phyloP scores from a whole-genome alignment of 1,140 invertebrate genomes.

The Aphelenchoides avenae region DNA sequence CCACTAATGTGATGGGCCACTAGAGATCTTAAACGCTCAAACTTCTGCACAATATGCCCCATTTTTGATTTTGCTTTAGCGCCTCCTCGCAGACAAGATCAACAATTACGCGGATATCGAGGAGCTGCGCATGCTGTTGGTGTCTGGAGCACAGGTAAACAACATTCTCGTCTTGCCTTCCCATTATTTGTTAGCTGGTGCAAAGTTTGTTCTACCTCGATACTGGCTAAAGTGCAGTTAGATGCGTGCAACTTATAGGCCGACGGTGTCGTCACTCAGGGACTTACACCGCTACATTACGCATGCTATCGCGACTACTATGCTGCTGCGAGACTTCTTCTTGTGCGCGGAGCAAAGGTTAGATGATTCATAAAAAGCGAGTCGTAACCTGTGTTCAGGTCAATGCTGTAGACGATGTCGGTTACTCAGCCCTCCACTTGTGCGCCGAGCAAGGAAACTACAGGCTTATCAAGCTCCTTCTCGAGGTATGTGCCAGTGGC shows the following conservation, averaged over 20 bases:
- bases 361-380: not conserved
- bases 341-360: constrained; percentile 57
- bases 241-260: too few species aligned
- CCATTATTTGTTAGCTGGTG: not conserved
- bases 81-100: constrained; percentile 81
- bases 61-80: constrained; percentile 63
- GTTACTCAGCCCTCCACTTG: constrained; percentile 80
- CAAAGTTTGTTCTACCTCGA: too few species aligned
- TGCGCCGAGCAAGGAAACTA: constrained; percentile 75
- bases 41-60: not conserved
- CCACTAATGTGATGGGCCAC: not conserved
- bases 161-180: too few species aligned
- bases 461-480: constrained; percentile 66
- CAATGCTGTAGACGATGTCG: constrained; percentile 79
- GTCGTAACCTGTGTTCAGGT: constrained; percentile 61
- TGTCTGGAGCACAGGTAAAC: constrained; percentile 76
- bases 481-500: constrained; percentile 67
- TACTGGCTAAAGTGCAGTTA: too few species aligned
- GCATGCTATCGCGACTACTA: constrained; percentile 78
- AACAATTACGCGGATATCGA: constrained; percentile 78
- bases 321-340: constrained; percentile 69
- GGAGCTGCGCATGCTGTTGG: constrained; percentile 76
- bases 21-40: not conserved
- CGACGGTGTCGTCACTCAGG: constrained; percentile 63
- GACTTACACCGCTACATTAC: constrained; percentile 77